Evolutionary conservation across 2,888 invertebrate species (phyloP).

Genomic region (Cephus runcator): DNA sequence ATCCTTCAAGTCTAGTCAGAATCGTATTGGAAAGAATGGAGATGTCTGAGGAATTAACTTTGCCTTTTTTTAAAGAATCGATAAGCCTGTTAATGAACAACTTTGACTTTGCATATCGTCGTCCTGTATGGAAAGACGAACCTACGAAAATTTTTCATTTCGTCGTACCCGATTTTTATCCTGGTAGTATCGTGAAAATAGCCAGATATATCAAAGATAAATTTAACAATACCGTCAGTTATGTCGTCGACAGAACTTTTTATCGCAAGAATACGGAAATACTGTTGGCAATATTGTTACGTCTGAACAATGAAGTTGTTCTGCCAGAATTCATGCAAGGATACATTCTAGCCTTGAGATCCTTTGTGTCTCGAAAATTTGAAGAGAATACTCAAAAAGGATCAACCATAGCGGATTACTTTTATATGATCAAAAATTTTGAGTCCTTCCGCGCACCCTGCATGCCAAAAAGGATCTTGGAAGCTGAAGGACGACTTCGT

Average conservation of each 20-base stretch:
- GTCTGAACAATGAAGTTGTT: too few species aligned
- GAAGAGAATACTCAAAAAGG: too few species aligned
- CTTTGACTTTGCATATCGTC: slow-evolving; percentile 3
- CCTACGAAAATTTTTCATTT: slow-evolving; percentile 1
- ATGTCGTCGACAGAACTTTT: too few species aligned
- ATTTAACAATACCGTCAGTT: too few species aligned
- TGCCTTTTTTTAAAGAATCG: slow-evolving; percentile 12
- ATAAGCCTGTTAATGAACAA: slow-evolving; percentile 17
- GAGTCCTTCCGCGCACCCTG: slow-evolving; percentile 19
- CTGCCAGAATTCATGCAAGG: too few species aligned
- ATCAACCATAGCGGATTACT: too few species aligned
- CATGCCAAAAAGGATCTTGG: slow-evolving; percentile 12
- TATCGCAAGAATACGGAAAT: too few species aligned
- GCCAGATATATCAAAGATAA: too few species aligned
- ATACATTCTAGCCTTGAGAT: too few species aligned
- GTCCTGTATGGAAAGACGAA: background rate
- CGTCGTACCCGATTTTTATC: slow-evolving; percentile 12
- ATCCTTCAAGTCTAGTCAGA: slow-evolving; percentile 12
- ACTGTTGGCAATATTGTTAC: too few species aligned
- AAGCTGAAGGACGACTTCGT: slow-evolving; percentile 11
- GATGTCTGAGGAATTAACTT: slow-evolving; percentile 8
- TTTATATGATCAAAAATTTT: background rate
- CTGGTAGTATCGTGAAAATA: background rate
- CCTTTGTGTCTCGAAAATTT: too few species aligned
- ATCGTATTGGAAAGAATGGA: slow-evolving; percentile 22